Conservation (phyloP, 2,888 invertebrate species). For the Thereva nobilitata region DNA sequence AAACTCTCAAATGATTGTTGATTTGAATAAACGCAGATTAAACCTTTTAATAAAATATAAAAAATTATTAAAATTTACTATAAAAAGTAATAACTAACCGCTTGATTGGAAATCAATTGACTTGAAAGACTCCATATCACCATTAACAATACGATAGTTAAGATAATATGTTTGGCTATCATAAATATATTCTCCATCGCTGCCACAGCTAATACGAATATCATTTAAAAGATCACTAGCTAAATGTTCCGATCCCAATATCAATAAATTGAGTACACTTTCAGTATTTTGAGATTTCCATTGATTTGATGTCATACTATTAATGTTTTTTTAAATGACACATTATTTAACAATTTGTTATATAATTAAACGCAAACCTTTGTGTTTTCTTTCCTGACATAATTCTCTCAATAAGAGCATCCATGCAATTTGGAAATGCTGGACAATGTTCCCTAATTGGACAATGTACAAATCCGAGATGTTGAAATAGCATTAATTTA, state of each 20-base stretch:
- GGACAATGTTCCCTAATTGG: constrained; percentile 94
- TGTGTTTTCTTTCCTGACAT: constrained; percentile 68
- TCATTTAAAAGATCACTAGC: constrained; percentile 87
- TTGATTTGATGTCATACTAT: constrained; percentile 48
- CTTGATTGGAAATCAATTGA: constrained; percentile 88
- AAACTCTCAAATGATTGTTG: constrained; percentile 91
- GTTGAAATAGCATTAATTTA: constrained; percentile 91
- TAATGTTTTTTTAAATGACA: constrained; percentile 18
- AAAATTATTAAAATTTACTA: neutral
- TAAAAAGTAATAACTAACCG: constrained; percentile 62
- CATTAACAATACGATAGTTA: constrained; percentile 84
- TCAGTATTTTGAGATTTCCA: constrained; percentile 51
- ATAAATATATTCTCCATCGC: constrained; percentile 79
- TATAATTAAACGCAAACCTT: constrained; percentile 50
- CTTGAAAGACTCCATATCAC: constrained; percentile 84
- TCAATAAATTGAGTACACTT: constrained; percentile 74
- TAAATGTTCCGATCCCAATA: constrained; percentile 84
- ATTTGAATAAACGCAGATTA: constrained; percentile 88
- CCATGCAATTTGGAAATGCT: constrained; percentile 81
- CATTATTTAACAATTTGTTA: neutral
- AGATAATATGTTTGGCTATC: constrained; percentile 79
- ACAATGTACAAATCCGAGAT: constrained; percentile 93
- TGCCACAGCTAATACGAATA: constrained; percentile 82
- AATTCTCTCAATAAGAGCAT: constrained; percentile 73
- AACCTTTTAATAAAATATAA: constrained; percentile 59